Evolutionary conservation across 1,140 invertebrate species (phyloP), one percentile per base, ranked within the genome.

Genomic region (Ditylenchus dipsaci): DNA sequence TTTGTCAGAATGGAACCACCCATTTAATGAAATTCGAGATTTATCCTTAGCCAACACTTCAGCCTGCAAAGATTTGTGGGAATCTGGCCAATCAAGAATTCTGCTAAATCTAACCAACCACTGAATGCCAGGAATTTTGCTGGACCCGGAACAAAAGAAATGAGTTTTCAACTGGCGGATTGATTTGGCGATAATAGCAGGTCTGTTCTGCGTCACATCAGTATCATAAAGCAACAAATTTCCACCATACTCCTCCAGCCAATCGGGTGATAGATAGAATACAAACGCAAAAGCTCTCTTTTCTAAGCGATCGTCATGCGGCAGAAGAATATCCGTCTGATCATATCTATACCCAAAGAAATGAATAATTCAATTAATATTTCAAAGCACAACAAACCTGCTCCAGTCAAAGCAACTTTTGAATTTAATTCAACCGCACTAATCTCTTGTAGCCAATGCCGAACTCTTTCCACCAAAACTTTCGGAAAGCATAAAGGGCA

Each of bases 1-100:
- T 3, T 69, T 30, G 9, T 68, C 76, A 19, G 79, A 56, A 33
- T 77, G 78, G 60, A 80, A 77, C 76, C 76, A 77, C 38, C 76
- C 76, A 59, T 77, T 77, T n/a, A 77, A 47, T 21, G 78, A 78
- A 17, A 81, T 43, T 21, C 76, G 75, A 15, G 30, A 27, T 30
- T 78, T 68, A 0, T 61, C 59, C 3, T 68, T 45, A 26, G 17
- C 45, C 27, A 78, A 42, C 1, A 80, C 75, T 64, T 77, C n/a
- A 53, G 3, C 33, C 33, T 38, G n/a, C 15, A 7, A 26, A 53
- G 23, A 7, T 21, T 21, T 53, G 49, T 53, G 8, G 3, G 23
- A 17, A 5, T 53, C 49, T 53, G n/a, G n/a, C n/a, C n/a, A n/a
- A n/a, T n/a, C n/a, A n/a, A n/a, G n/a, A n/a, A n/a, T n/a, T n/a